phyloP scores from a whole-genome alignment of 2,797 vertebrate genomes.

The Rhinogobio ventralis region DNA sequence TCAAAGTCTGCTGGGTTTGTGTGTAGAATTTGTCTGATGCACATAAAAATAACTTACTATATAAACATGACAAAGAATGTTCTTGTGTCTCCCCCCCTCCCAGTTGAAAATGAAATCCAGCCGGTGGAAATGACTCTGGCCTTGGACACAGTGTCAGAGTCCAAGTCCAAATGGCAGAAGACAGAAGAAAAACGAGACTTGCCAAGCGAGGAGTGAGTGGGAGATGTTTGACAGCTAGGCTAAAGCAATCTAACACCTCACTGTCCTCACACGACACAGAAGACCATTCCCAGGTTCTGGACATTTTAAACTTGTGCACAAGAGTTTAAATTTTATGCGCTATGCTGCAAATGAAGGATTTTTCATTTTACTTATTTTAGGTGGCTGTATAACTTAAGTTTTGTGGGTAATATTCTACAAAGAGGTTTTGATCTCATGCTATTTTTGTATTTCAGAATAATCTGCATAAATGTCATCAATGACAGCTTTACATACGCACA shows the following conservation, averaged over 20 bases:
- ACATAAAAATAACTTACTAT: neutral
- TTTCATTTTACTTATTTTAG: neutral
- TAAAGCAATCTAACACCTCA: neutral
- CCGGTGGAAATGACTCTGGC: conserved; percentile 69
- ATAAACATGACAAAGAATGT: neutral
- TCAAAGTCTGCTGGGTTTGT: neutral
- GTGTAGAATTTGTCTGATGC: neutral
- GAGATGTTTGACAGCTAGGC: neutral
- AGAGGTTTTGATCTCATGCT: neutral
- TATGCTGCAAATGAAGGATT: neutral
- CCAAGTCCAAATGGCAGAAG: conserved; percentile 54
- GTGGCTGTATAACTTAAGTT: neutral
- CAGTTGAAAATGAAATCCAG: conserved; percentile 62
- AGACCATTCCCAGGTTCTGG: neutral
- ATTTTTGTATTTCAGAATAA: conserved; percentile 8
- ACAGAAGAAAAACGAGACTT: conserved; percentile 59
- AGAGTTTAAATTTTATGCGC: neutral
- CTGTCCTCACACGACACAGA: neutral
- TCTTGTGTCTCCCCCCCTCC: conserved; percentile 2
- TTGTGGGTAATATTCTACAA: neutral
- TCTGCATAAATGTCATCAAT: neutral
- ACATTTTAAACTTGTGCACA: neutral
- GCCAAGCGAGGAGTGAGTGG: conserved; percentile 52
- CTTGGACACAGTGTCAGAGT: conserved; percentile 56
- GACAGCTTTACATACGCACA: neutral